Conservation (phyloP, 2,888 invertebrate genomes). For the Andrena praecox region DNA sequence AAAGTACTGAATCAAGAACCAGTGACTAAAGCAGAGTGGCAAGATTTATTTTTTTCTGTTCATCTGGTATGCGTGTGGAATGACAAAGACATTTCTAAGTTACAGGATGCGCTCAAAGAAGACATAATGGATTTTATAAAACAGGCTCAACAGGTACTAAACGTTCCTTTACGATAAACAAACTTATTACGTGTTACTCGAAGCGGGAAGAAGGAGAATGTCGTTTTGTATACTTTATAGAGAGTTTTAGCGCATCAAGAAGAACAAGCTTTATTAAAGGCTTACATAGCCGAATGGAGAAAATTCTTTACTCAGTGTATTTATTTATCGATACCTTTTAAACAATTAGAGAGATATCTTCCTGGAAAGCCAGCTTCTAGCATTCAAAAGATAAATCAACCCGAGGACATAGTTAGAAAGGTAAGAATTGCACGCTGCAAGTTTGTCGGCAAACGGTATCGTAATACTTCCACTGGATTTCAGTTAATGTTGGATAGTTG, state of each 20-base stretch:
- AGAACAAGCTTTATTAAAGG: conserved; percentile 97
- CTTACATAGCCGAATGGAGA: conserved; percentile 99
- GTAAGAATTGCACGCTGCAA: conserved; percentile 78
- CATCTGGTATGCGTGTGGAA: conserved; percentile 99
- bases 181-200: not conserved
- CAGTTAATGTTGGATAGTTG: conserved; percentile 99
- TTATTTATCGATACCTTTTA: conserved; percentile 98
- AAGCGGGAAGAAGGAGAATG: not conserved
- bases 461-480: conserved; percentile 16
- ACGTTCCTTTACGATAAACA: conserved; percentile 1
- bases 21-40: conserved; percentile 98
- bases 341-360: conserved; percentile 95
- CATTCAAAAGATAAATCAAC: conserved; percentile 82
- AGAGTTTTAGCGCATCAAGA: conserved; percentile 96
- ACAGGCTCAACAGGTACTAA: conserved; percentile 91
- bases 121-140: conserved; percentile 98
- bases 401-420: conserved; percentile 95
- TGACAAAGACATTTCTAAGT: conserved; percentile 95
- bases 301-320: conserved; percentile 99
- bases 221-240: conserved; percentile 68
- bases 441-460: not conserved
- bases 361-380: conserved; percentile 88
- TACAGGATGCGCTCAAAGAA: conserved; percentile 94
- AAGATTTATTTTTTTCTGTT: conserved; percentile 97
- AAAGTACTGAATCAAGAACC: conserved; percentile 97